Evolutionary conservation across 2,888 invertebrate genomes (phyloP).

Genomic region (Ormia ochracea): DNA sequence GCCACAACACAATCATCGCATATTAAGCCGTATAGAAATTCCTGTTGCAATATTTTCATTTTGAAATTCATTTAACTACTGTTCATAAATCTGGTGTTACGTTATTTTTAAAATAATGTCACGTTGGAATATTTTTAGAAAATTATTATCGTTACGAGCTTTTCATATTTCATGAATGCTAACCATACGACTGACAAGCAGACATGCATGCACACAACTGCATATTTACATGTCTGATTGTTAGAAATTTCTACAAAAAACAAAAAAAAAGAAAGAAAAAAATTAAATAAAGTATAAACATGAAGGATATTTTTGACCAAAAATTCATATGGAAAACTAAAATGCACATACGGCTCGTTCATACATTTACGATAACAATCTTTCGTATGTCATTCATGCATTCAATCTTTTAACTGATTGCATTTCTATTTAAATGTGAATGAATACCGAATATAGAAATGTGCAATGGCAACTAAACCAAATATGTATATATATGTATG

Average conservation of each 20-base stretch:
- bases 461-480: too few relatives aligned
- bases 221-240: neutral
- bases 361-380: conserved; percentile 37
- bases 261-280: too few relatives aligned
- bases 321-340: conserved; percentile 9
- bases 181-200: neutral
- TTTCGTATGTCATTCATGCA: conserved; percentile 48
- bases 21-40: neutral
- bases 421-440: conserved; percentile 30
- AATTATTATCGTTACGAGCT: conserved; percentile 41
- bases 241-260: neutral
- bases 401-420: conserved; percentile 52
- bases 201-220: neutral
- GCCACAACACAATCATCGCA: too few relatives aligned
- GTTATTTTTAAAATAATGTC: conserved; percentile 39
- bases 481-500: too few relatives aligned
- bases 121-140: conserved; percentile 49
- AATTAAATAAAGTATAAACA: neutral
- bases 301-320: conserved; percentile 26
- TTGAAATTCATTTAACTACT: neutral
- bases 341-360: too few relatives aligned
- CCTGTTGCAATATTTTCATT: neutral
- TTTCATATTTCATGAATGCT: conserved; percentile 36
- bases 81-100: neutral
- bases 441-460: neutral